phyloP scores from a whole-genome alignment of 2,888 invertebrate genomes.

The Drosophila anomelani region DNA sequence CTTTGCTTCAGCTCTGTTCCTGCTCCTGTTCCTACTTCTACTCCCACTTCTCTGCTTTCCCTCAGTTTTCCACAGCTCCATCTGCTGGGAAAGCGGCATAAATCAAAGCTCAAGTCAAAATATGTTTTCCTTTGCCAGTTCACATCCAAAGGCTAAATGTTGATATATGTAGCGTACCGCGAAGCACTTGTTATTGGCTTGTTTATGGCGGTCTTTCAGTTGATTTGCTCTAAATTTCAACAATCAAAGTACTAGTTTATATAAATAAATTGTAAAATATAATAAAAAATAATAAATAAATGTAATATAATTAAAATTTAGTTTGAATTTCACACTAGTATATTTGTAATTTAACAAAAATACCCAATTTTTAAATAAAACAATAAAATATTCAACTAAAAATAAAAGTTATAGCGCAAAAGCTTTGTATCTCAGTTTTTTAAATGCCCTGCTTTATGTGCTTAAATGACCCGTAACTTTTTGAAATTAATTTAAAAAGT shows the following conservation, averaged over 20 bases:
- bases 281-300: neutral
- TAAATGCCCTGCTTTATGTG: neutral
- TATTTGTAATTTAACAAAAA: neutral
- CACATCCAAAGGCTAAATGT: constrained; percentile 36
- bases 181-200: constrained; percentile 35
- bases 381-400: neutral
- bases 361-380: neutral
- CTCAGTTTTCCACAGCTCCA: neutral
- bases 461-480: constrained; percentile 12
- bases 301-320: neutral
- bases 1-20: constrained; percentile 16
- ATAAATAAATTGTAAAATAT: neutral
- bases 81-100: constrained; percentile 50
- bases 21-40: neutral
- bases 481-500: constrained; percentile 14
- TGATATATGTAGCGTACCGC: constrained; percentile 29
- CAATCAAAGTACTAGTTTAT: neutral
- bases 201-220: constrained; percentile 30
- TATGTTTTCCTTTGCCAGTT: constrained; percentile 64
- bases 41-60: neutral
- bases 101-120: constrained; percentile 73
- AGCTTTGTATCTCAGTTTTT: neutral
- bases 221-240: constrained; percentile 7
- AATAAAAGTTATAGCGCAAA: neutral
- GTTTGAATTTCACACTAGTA: too few species aligned